Percentiles rank a stretch among this genome's conserved stretches.
Evolutionary conservation across 1,140 invertebrate genomes (phyloP).

Genomic region (Bombus picipes): DNA sequence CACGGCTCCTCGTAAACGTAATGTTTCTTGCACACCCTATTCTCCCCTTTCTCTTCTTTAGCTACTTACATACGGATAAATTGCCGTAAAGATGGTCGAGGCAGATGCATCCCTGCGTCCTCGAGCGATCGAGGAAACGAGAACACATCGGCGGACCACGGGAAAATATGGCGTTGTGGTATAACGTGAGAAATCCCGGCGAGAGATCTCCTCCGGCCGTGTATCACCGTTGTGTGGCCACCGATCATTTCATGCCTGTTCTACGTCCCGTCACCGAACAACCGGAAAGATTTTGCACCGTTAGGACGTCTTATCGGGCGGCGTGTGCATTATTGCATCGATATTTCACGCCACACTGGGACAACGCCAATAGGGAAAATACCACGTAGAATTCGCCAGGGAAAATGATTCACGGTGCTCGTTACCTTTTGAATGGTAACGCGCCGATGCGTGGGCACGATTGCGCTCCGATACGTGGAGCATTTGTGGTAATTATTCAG

Average conservation of each 20-base stretch:
- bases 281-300: conserved; percentile 38
- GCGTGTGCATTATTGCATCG: conserved; percentile 17
- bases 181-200: conserved; percentile 59
- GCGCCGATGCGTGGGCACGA: conserved; percentile 7
- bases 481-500: conserved; percentile 2
- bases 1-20: conserved; percentile 45
- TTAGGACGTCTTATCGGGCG: conserved; percentile 40
- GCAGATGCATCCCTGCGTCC: conserved; percentile 39
- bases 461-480: neutral
- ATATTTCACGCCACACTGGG: conserved; percentile 23
- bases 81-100: conserved; percentile 30
- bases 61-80: conserved; percentile 46
- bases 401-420: conserved; percentile 11
- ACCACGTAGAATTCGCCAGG: neutral
- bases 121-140: conserved; percentile 49
- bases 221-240: conserved; percentile 32
- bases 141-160: conserved; percentile 50
- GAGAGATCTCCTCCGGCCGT: conserved; percentile 27
- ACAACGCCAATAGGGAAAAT: conserved; percentile 32
- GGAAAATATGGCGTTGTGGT: conserved; percentile 44
- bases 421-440: conserved; percentile 3
- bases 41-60: neutral
- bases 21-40: conserved; percentile 4
- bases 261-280: conserved; percentile 20
- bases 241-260: conserved; percentile 42